Evolutionary conservation across 2,888 invertebrate genomes (phyloP), one percentile per base, ranked within the genome.

Genomic region (Cryptophagus acutangulus): DNA sequence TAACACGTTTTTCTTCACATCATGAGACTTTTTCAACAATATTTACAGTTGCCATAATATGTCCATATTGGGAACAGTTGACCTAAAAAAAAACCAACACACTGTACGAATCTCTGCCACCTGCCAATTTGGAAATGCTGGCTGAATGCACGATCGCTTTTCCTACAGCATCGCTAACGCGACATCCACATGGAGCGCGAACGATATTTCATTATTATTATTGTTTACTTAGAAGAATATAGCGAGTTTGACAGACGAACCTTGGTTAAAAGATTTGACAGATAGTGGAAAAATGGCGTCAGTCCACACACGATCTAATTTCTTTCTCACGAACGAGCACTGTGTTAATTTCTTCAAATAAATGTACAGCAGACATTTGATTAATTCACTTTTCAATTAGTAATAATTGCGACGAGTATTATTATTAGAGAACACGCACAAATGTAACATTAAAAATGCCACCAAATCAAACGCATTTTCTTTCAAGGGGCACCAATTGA

Each of bases 11-110:
- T 46, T 51, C 48, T 52, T 58, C 51, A 54, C 53, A 57, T 57
- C 46, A 35, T 38, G 16, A 34, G 40, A 20, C 38, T n/a, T 26
- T n/a, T 26, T 3, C 26, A n/a, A n/a, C n/a, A n/a, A n/a, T n/a
- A 26, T 26, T 26, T 26, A 26, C n/a, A 26, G 26, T 12, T 26
- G 26, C 26, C 26, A 26, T 44, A 47, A 40, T 46, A 46, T 63
- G 58, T 61, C 66, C 68, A 68, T 68, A 66, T 67, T 66, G 66
- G 59, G 58, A 50, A 50, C 43, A 50, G 48, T 55, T 66, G 65
- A 63, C 64, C 66, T 65, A 65, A 56, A 65, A 64, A 63, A 39
- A 41, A 29, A 14, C 8, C 9, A 9, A 14, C 12, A 15, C 13
- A 16, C 6, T 15, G 8, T 14, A 15, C 14, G 6, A 10, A 35